Evolutionary conservation across 2,888 invertebrate genomes (phyloP).

Genomic region (Polyommatus iphigenia): DNA sequence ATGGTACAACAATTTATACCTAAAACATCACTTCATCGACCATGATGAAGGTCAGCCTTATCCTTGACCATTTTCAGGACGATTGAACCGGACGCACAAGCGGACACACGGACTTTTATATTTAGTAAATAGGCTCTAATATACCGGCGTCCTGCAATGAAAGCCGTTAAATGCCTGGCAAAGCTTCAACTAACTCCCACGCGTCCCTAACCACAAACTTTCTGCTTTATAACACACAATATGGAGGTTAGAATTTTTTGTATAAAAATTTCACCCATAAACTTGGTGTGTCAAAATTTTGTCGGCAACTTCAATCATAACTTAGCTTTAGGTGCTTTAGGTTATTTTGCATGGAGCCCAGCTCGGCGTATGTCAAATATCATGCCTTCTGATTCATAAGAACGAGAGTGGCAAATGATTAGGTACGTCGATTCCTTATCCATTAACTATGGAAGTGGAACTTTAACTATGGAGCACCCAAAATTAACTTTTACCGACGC

Average conservation of each 20-base stretch:
- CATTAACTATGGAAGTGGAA: not conserved
- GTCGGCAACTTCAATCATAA: slow-evolving; percentile 5
- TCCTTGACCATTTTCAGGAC: not conserved
- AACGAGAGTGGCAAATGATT: no score
- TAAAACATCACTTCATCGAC: not conserved
- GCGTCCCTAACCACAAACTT: slow-evolving; percentile 24
- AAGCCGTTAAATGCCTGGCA: slow-evolving; percentile 27
- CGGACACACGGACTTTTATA: not conserved
- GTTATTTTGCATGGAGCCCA: not conserved
- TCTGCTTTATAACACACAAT: slow-evolving; percentile 23
- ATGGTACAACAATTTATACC: not conserved
- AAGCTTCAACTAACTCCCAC: slow-evolving; percentile 28
- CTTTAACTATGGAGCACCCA: no score
- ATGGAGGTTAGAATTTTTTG: slow-evolving; percentile 19
- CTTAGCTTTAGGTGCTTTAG: slow-evolving; percentile 1
- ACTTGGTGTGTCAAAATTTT: not conserved
- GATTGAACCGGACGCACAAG: not conserved
- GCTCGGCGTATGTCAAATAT: no score
- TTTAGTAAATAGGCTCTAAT: not conserved
- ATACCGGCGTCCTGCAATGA: slow-evolving; percentile 14
- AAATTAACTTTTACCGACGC: no score
- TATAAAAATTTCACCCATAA: not conserved
- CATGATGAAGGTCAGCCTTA: not conserved
- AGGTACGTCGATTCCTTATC: no score
- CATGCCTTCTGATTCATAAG: no score